These are phyloP conservation scores for Phaethon lepturus DNA, from an alignment of 2,113 vertebrate species.

Conservation along the genomic window DNA sequence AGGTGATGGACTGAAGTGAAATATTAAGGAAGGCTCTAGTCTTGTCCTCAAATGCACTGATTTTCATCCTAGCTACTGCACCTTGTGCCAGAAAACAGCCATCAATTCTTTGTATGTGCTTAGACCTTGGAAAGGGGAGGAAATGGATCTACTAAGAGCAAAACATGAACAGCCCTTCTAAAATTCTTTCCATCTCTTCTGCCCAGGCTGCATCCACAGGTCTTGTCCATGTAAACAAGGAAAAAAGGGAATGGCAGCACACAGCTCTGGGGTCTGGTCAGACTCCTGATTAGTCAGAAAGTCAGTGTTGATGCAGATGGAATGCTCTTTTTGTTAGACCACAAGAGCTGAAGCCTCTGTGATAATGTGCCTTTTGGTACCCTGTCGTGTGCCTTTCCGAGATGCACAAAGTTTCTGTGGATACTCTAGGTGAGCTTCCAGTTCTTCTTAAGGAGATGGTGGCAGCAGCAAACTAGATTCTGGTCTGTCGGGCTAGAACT, in stretches of 20 bases:
- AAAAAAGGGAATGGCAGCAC: slow-evolving; percentile 26
- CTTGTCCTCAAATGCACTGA: background rate
- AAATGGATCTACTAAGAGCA: background rate
- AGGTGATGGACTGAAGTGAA: background rate
- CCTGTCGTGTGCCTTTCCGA: slow-evolving; percentile 2
- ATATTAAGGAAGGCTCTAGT: background rate
- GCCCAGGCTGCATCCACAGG: slow-evolving; percentile 35
- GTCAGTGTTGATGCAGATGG: slow-evolving; percentile 24
- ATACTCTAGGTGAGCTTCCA: slow-evolving; percentile 43
- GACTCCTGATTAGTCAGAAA: slow-evolving; percentile 52
- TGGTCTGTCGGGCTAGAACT: background rate
- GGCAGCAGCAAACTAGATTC: slow-evolving; percentile 18
- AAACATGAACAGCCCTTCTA: background rate
- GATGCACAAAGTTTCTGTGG: slow-evolving; percentile 33
- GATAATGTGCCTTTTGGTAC: slow-evolving; percentile 9
- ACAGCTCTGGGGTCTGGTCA: slow-evolving; percentile 57
- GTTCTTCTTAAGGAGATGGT: slow-evolving; percentile 12
- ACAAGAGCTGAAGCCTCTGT: slow-evolving; percentile 5
- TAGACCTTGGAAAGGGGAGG: background rate
- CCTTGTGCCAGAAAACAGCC: background rate
- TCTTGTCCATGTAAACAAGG: slow-evolving; percentile 37
- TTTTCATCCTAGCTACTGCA: slow-evolving; percentile 28
- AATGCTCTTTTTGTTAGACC: slow-evolving; percentile 28
- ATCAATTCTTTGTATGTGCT: background rate
- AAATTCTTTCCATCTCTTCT: slow-evolving; percentile 61